Evolutionary conservation across 2,888 invertebrate species (phyloP).

Genomic region (Meta bourneti): DNA sequence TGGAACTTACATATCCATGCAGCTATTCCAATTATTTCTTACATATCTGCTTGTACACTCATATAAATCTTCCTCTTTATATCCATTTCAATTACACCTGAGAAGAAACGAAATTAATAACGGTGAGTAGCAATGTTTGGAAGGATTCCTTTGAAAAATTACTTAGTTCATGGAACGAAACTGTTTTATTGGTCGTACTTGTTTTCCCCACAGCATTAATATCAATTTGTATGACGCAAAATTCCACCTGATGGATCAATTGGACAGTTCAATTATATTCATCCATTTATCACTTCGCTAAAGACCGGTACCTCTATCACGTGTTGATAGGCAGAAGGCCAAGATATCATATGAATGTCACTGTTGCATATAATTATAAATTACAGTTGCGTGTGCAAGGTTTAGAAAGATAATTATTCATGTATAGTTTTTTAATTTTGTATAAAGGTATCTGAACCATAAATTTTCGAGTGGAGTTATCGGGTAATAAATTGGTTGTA

Average conservation of each 20-base stretch:
- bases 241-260: conserved; percentile 30
- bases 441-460: neutral
- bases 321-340: neutral
- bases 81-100: conserved; percentile 38
- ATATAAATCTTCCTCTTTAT: conserved; percentile 29
- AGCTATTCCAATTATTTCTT: conserved; percentile 27
- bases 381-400: neutral
- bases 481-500: neutral
- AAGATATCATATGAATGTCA: neutral
- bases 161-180: conserved; percentile 1
- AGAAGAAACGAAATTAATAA: neutral
- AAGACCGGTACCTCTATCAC: neutral
- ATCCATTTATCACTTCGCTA: conserved; percentile 58
- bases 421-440: neutral
- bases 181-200: conserved; percentile 19
- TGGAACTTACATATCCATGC: too few species aligned
- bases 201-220: conserved; percentile 51
- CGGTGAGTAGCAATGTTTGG: neutral
- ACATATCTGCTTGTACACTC: conserved; percentile 10
- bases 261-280: conserved; percentile 55
- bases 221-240: conserved; percentile 62
- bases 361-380: neutral
- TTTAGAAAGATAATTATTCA: neutral
- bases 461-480: neutral
- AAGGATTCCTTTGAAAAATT: neutral